Conservation (phyloP, 2,888 invertebrate genomes). For the Epinotia nisella region DNA sequence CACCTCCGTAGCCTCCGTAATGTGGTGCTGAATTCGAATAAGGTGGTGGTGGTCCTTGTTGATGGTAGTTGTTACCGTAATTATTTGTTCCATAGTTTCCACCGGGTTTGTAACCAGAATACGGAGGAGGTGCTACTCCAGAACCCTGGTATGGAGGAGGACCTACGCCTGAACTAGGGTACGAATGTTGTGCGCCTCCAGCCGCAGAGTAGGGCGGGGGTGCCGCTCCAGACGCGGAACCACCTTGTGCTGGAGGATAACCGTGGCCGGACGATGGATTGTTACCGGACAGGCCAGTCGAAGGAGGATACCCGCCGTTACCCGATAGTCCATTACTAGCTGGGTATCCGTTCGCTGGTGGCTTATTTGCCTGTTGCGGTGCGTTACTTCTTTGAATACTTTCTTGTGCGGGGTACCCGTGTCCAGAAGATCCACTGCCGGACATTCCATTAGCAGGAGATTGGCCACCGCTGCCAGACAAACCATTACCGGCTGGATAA, state of each 20-base stretch:
- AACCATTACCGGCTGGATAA: conserved; percentile 67
- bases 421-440: conserved; percentile 58
- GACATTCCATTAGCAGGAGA: conserved; percentile 72
- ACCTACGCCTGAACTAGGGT: conserved; percentile 41
- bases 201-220: conserved; percentile 44
- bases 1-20: conserved; percentile 35
- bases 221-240: conserved; percentile 46
- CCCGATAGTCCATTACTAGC: conserved; percentile 73
- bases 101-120: conserved; percentile 55
- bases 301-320: conserved; percentile 63
- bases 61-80: conserved; percentile 65
- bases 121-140: conserved; percentile 62
- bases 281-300: conserved; percentile 71
- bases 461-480: conserved; percentile 65
- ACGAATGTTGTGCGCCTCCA: conserved; percentile 26
- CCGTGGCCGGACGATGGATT: conserved; percentile 51
- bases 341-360: conserved; percentile 49
- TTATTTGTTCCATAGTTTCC: conserved; percentile 55
- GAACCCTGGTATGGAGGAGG: conserved; percentile 30
- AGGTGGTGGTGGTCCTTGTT: conserved; percentile 70
- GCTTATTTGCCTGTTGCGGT: conserved; percentile 47
- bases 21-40: conserved; percentile 60
- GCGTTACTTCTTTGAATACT: conserved; percentile 67
- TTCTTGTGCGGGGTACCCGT: conserved; percentile 73
- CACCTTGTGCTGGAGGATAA: conserved; percentile 53